phyloP scores from a whole-genome alignment of 2,797 vertebrate species.

The Mycteria americana region DNA sequence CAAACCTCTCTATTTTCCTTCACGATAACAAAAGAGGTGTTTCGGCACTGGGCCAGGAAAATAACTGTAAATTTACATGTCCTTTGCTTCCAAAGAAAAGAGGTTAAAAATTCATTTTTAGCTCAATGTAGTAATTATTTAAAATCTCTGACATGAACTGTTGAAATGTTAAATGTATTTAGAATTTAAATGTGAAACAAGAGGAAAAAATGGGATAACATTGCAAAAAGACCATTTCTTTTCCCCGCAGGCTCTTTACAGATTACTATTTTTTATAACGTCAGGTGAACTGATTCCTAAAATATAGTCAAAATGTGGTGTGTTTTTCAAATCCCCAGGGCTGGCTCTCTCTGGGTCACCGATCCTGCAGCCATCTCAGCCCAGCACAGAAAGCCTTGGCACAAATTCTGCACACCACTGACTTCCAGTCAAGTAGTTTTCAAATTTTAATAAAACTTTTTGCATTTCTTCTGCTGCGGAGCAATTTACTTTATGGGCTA shows the following conservation, averaged over 20 bases:
- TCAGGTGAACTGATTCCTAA: background rate
- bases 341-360: too few species aligned
- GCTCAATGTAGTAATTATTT: constrained; percentile 42
- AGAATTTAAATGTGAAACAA: constrained; percentile 3
- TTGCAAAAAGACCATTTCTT: background rate
- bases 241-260: background rate
- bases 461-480: background rate
- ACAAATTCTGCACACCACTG: background rate
- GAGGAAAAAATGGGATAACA: background rate
- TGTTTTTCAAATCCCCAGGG: background rate
- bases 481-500: background rate
- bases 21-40: constrained; percentile 12
- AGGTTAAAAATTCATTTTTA: constrained; percentile 51
- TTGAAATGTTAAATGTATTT: constrained; percentile 28
- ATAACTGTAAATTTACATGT: constrained; percentile 32
- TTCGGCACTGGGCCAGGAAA: constrained; percentile 42
- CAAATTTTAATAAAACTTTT: background rate
- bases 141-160: background rate
- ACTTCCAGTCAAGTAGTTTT: background rate
- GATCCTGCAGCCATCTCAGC: background rate
- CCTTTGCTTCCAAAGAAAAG: constrained; percentile 23
- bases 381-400: background rate
- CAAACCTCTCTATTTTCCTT: constrained; percentile 50
- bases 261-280: background rate
- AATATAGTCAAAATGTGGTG: background rate